A percentile compares a stretch with the other conserved stretches of the same genome.
Conservation (phyloP, 1,140 invertebrate genomes). For the Phocides pigmalion region DNA sequence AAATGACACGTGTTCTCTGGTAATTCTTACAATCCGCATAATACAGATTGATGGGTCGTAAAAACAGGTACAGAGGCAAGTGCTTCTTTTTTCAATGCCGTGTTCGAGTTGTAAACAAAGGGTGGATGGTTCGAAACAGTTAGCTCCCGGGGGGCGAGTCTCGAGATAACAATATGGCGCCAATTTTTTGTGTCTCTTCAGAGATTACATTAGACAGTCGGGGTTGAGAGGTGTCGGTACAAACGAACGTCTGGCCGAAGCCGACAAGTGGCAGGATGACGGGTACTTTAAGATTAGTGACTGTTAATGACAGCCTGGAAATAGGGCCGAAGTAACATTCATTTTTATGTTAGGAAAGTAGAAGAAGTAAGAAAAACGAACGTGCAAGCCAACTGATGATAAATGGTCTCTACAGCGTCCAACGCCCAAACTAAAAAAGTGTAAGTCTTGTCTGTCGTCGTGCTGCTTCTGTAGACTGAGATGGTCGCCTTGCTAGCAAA, state of each 20-base stretch:
- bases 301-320: slow-evolving; percentile 50
- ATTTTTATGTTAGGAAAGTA: no score
- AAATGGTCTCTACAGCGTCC: no score
- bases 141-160: slow-evolving; percentile 51
- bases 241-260: slow-evolving; percentile 76
- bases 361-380: no score
- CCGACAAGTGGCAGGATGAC: slow-evolving; percentile 58
- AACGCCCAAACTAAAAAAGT: no score
- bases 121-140: slow-evolving; percentile 56
- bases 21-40: slow-evolving; percentile 59
- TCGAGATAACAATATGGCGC: slow-evolving; percentile 72
- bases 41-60: slow-evolving; percentile 39
- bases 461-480: no score
- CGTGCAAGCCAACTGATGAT: no score
- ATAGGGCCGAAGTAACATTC: no score
- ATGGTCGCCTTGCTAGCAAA: no score
- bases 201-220: slow-evolving; percentile 53
- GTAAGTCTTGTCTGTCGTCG: no score
- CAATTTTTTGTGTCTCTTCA: slow-evolving; percentile 69
- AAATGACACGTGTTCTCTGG: slow-evolving; percentile 60
- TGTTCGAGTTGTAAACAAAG: slow-evolving; percentile 51
- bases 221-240: slow-evolving; percentile 64
- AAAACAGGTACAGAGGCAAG: slow-evolving; percentile 69
- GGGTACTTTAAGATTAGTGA: slow-evolving; percentile 56
- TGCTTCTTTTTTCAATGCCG: slow-evolving; percentile 37